Conservation (phyloP, 1,140 invertebrate genomes). For the Solenopsis invicta region DNA sequence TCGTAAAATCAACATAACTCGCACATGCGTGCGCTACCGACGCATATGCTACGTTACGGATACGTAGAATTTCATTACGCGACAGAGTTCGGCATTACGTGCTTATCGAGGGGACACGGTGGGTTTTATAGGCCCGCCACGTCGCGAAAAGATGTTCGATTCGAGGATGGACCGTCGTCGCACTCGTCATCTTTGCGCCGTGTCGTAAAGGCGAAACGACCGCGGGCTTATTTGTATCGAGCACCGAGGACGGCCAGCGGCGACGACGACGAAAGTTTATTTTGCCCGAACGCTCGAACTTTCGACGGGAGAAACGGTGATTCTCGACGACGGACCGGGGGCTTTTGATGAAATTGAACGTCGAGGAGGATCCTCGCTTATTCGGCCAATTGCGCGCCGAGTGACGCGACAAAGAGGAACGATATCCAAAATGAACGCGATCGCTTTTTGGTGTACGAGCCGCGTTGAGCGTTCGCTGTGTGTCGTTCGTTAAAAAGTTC, state of each 20-base stretch:
- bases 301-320: neutral
- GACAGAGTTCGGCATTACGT: constrained; percentile 42
- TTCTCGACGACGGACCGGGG: neutral
- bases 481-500: constrained; percentile 27
- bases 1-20: constrained; percentile 39
- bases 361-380: neutral
- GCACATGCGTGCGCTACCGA: neutral
- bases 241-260: neutral
- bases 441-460: neutral
- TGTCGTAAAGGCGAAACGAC: constrained; percentile 71
- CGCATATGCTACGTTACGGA: neutral
- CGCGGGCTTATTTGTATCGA: constrained; percentile 66
- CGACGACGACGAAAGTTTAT: constrained; percentile 21
- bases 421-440: constrained; percentile 18
- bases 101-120: too few relatives aligned
- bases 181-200: constrained; percentile 40
- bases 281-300: neutral
- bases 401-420: constrained; percentile 25
- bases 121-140: constrained; percentile 17
- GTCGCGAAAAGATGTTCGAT: constrained; percentile 14
- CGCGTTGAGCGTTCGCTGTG: neutral
- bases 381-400: constrained; percentile 35
- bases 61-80: constrained; percentile 57
- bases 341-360: constrained; percentile 59
- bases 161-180: constrained; percentile 3